Evolutionary conservation across 2,888 invertebrate species (phyloP), one percentile per base, ranked within the genome.

Genomic region (Autographa gamma): DNA sequence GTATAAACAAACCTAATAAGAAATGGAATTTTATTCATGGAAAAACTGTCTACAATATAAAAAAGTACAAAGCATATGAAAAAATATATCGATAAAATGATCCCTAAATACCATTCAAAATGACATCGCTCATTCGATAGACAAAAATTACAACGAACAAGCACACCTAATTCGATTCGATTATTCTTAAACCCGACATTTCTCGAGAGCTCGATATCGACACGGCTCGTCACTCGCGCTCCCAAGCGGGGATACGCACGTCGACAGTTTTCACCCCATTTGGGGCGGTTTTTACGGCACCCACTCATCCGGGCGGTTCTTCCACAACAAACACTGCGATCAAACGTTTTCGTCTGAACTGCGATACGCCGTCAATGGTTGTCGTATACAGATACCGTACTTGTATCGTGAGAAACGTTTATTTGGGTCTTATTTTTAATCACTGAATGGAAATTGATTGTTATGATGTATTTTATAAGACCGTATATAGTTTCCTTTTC

Each of bases 241-340:
- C 66, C 64, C 67, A 66, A 60, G 76, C 75, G 78, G 86, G 88
- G 88, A 87, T 85, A 82, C 86, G 85, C 86, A 85, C 88, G 90
- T 92, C 89, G 89, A 90, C 93, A 92, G 88, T 92, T 93, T 91
- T 91, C 91, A 91, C 91, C 91, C 92, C 89, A 91, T 92, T 90
- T 87, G 86, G 85, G 89, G 87, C 84, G 83, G 88, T 91, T 93
- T 93, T 93, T 91, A 91, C 88, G 89, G 87, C 88, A 86, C 85
- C 80, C 74, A 82, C 84, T 85, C 82, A 85, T 76, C 74, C 75
- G 81, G 80, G 38, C 60, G 76, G 75, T 73, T 79, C 73, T 83
- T 79, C 68, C 69, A 81, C 78, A 81, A 81, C 81, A 83, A 82
- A 83, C 81, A 76, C 41, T 69, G 70, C 74, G 78, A 74, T 83